A percentile compares a stretch with the other conserved stretches of the same genome.
Evolutionary conservation across 2,888 invertebrate genomes (phyloP).

Genomic region (Diplolepis rosae): DNA sequence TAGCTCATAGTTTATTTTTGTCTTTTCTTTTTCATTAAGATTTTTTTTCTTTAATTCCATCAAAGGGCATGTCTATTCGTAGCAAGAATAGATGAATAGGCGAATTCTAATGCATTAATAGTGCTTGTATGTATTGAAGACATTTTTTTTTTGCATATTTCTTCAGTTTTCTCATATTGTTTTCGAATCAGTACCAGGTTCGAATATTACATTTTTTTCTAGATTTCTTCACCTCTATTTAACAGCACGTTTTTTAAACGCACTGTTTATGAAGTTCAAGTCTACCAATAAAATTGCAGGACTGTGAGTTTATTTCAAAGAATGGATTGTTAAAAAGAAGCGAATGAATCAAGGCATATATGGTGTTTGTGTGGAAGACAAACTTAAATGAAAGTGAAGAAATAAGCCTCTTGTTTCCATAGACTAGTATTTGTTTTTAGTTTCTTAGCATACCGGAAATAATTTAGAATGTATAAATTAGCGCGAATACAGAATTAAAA

Average conservation of each 20-base stretch:
- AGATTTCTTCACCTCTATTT: background rate
- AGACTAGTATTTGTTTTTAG: no score
- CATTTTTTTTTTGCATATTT: background rate
- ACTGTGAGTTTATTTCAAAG: background rate
- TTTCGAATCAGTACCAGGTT: background rate
- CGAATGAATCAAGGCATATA: no score
- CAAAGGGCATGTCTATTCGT: no score
- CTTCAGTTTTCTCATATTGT: background rate
- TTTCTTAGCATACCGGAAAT: no score
- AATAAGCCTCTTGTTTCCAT: background rate
- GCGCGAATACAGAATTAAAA: background rate
- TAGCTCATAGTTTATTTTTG: no score
- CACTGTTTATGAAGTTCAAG: no score
- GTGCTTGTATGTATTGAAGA: no score
- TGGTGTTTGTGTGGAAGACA: no score
- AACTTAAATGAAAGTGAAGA: background rate
- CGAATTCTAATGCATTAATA: no score
- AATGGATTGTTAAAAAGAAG: background rate
- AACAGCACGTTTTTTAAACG: background rate
- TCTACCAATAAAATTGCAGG: background rate
- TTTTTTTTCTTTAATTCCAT: no score
- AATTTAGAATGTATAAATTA: background rate
- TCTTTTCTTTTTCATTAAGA: no score
- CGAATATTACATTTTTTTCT: background rate
- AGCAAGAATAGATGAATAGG: no score